Evolutionary conservation across 2,888 invertebrate genomes (phyloP), one percentile per base, ranked within the genome.

Genomic region (Syrista parreyssii): DNA sequence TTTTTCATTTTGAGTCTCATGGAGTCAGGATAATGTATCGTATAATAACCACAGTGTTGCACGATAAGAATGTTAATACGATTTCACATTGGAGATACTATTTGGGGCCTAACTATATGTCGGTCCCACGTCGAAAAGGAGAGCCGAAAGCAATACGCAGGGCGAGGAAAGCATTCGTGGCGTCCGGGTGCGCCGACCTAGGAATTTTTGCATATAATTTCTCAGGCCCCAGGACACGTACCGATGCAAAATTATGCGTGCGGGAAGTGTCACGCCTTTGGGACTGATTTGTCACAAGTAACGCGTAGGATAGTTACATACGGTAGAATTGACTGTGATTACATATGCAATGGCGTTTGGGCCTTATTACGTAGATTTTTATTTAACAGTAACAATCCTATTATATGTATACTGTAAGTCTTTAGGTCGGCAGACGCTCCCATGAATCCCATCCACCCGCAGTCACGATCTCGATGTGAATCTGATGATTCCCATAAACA

Each of bases 181-280:
- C 78, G 81, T 84, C 84, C 87, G 87, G 83, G 82, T 83, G 77
- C 82, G 84, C 77, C 79, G 82, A 85, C 83, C 83, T 78, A 68
- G 33, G 32, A 30, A 72, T 40, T 55, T 80, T 84, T 85, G 80
- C 83, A 80, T 82, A 83, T 77, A 81, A 83, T 55, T 55, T 55
- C 55, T 55, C 23, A 2, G 55, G 55, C 55, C 23, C 55, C 55
- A 23, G 0, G 55, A 55, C 55, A 55, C 55, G 55, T 55, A 55
- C 23, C 23, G 55, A 55, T 55, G 55, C 55, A 9, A 55, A 55
- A 55, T 55, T 55, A 55, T 55, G 55, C 55, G 55, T 23, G 23
- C 55, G 55, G 15, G 23, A 55, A 55, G 55, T 71, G 31, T 71
- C 71, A 71, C 71, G 74, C 73, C 31, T 75, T 36, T 32, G 68